A percentile compares a stretch with the other conserved stretches of the same genome.
Conservation (phyloP, 2,113 vertebrate genomes). For the Zosterops lateralis region DNA sequence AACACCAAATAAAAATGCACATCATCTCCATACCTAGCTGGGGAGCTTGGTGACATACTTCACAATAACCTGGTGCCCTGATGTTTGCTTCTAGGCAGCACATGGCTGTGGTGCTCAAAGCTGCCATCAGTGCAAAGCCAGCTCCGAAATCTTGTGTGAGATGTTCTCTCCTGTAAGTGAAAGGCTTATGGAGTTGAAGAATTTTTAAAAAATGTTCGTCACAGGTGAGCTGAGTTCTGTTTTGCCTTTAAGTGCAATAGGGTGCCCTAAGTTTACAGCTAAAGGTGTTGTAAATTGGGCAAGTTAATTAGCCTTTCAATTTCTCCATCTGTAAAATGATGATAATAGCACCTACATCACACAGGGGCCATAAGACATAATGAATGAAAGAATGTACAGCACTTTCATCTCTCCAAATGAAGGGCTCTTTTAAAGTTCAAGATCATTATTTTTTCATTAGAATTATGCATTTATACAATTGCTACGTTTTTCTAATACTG, state of each 20-base stretch:
- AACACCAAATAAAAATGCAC: background rate
- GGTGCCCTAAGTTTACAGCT: slow-evolving; percentile 21
- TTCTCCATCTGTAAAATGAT: slow-evolving; percentile 45
- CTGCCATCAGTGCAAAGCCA: background rate
- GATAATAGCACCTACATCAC: slow-evolving; percentile 42
- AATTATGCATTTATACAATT: slow-evolving; percentile 26
- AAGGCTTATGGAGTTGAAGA: background rate
- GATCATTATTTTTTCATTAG: slow-evolving; percentile 51
- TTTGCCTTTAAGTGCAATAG: slow-evolving; percentile 13
- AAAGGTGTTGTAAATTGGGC: slow-evolving; percentile 41
- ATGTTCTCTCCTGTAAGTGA: background rate
- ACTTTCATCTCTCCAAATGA: slow-evolving; percentile 45
- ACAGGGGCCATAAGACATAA: slow-evolving; percentile 23
- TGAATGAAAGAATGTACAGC: slow-evolving; percentile 18
- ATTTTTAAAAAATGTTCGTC: background rate
- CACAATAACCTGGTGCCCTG: background rate
- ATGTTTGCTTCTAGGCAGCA: background rate
- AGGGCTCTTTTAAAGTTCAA: slow-evolving; percentile 53
- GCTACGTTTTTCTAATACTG: background rate
- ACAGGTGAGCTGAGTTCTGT: slow-evolving; percentile 9
- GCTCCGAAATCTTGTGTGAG: background rate
- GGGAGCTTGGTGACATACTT: background rate
- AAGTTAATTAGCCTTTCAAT: slow-evolving; percentile 43
- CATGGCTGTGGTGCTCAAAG: background rate
- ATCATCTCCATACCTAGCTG: background rate